Evolutionary conservation across 2,113 vertebrate genomes (phyloP).

Genomic region (Lycaon pictus): DNA sequence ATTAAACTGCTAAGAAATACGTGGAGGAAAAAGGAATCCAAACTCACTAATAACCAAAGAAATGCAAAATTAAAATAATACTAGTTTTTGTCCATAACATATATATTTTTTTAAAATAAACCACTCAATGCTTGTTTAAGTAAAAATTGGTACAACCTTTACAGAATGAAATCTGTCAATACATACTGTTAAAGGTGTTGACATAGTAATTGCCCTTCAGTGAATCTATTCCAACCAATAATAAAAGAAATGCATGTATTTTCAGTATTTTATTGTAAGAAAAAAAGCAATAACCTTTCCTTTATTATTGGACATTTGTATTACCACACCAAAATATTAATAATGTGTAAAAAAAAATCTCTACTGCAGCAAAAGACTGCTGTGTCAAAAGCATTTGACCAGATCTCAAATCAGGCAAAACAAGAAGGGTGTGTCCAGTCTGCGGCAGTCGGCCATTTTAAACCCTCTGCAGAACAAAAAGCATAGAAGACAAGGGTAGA

Average conservation of each 20-base stretch:
- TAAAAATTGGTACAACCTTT: conserved; percentile 51
- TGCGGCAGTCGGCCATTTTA: conserved; percentile 72
- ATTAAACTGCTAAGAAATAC: conserved; percentile 41
- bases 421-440: conserved; percentile 69
- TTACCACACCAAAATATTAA: conserved; percentile 45
- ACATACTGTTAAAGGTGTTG: conserved; percentile 40
- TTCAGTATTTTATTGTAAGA: conserved; percentile 23
- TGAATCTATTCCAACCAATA: conserved; percentile 31
- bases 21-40: background rate
- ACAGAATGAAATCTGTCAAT: conserved; percentile 28
- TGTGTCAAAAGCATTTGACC: conserved; percentile 39
- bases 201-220: conserved; percentile 41
- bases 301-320: conserved; percentile 23
- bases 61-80: conserved; percentile 42
- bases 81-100: background rate
- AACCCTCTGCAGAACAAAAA: conserved; percentile 68
- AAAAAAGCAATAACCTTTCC: conserved; percentile 33
- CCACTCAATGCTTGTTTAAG: background rate
- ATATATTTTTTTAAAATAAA: background rate
- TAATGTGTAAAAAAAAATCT: background rate
- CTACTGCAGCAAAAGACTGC: conserved; percentile 25
- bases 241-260: conserved; percentile 28
- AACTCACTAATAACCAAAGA: conserved; percentile 23
- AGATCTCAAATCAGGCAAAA: conserved; percentile 47
- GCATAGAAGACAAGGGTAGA: background rate